phyloP scores from a whole-genome alignment of 37 sponge, comb jelly and placozoan genomes.

The Cladorhizidae sp. region DNA sequence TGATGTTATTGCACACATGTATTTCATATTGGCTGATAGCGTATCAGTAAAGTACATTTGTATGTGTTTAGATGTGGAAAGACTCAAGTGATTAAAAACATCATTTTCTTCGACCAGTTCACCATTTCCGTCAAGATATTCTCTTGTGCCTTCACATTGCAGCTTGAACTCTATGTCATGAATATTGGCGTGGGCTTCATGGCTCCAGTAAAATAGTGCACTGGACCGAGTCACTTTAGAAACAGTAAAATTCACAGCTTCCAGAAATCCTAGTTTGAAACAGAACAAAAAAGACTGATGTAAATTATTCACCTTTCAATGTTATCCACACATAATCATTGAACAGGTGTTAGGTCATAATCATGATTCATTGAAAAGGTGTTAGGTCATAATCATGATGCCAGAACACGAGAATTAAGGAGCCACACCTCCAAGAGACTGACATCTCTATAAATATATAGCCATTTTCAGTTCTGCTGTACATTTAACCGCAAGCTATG shows the following conservation, averaged over 20 bases:
- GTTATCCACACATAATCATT: too few relatives aligned
- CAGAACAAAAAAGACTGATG: too few relatives aligned
- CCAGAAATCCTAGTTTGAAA: constrained; percentile 48
- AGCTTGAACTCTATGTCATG: constrained; percentile 59
- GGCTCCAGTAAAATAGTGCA: constrained; percentile 46
- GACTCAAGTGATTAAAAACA: constrained; percentile 8
- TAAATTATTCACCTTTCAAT: too few relatives aligned
- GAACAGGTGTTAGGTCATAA: too few relatives aligned
- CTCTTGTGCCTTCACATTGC: constrained; percentile 32
- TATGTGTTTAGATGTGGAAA: constrained; percentile 20
- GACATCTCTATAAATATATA: too few relatives aligned
- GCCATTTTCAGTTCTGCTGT: too few relatives aligned
- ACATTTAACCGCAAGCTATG: too few relatives aligned
- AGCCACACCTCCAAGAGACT: too few relatives aligned
- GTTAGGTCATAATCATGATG: too few relatives aligned
- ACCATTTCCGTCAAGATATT: constrained; percentile 6
- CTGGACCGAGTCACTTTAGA: constrained; percentile 16
- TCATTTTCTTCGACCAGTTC: constrained; percentile 8
- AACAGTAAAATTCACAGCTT: constrained; percentile 30
- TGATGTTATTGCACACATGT: constrained; percentile 36
- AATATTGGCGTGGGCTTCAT: constrained; percentile 35
- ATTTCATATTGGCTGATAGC: constrained; percentile 45
- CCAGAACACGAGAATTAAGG: too few relatives aligned
- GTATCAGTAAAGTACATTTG: constrained; percentile 12
- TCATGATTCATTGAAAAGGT: too few relatives aligned